Conservation (phyloP, 2,888 invertebrate species). For the Resseliella maxima region DNA sequence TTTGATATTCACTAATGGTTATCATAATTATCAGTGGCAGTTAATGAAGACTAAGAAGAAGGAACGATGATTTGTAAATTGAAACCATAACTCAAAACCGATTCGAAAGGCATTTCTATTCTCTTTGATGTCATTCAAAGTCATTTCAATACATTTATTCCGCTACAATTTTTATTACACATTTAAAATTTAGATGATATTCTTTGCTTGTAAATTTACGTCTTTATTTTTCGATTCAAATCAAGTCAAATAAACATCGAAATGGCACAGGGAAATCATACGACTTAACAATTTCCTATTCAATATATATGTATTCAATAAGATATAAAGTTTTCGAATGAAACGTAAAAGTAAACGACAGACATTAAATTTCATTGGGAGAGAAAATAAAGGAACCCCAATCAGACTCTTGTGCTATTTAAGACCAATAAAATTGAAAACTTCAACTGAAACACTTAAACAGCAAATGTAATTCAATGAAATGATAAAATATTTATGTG, state of each 20-base stretch:
- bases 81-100: too few species aligned
- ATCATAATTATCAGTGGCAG: too few species aligned
- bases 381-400: neutral
- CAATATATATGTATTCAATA: neutral
- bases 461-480: constrained; percentile 10
- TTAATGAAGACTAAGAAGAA: too few species aligned
- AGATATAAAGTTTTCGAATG: neutral
- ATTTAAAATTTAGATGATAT: too few species aligned
- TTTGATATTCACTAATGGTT: too few species aligned
- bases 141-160: too few species aligned
- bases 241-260: neutral
- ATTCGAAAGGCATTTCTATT: too few species aligned
- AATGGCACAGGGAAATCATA: neutral
- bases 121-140: too few species aligned
- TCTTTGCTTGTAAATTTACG: neutral
- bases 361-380: neutral
- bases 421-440: neutral
- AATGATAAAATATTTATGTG: constrained; percentile 29
- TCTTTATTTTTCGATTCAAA: neutral
- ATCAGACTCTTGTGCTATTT: neutral
- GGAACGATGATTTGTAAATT: too few species aligned
- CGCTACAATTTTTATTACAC: too few species aligned
- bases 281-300: neutral
- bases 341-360: neutral
- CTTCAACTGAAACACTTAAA: neutral